Conservation (phyloP, 2,888 invertebrate genomes). For the Drosophila mettleri region DNA sequence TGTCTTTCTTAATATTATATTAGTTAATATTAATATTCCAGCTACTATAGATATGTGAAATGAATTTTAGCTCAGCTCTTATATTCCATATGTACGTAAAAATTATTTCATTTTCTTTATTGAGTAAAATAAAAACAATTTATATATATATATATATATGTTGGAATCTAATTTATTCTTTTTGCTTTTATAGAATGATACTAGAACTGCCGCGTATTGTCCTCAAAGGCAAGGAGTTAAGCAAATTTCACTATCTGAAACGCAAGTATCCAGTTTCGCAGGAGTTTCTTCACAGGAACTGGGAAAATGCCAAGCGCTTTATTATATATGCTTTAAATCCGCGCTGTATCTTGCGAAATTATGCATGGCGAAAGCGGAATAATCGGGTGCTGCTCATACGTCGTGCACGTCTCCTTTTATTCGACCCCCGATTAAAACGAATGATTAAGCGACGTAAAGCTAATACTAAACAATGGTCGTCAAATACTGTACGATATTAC, state of each 20-base stretch:
- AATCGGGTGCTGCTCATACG: constrained; percentile 67
- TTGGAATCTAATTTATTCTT: neutral
- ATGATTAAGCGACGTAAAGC: constrained; percentile 67
- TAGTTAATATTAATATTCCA: too few species aligned
- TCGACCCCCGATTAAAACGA: constrained; percentile 74
- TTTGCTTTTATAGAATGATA: constrained; percentile 49
- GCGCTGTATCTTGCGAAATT: constrained; percentile 72
- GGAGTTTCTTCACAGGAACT: constrained; percentile 72
- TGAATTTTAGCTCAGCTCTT: too few species aligned
- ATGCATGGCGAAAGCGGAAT: constrained; percentile 67
- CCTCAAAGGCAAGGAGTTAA: constrained; percentile 61
- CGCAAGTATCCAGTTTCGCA: constrained; percentile 79
- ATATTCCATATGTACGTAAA: too few species aligned
- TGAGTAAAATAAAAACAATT: too few species aligned
- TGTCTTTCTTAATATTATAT: too few species aligned
- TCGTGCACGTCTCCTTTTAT: constrained; percentile 70
- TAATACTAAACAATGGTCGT: constrained; percentile 79
- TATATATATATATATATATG: too few species aligned
- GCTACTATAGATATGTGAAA: too few species aligned
- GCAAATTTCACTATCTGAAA: constrained; percentile 65
- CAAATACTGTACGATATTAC: constrained; percentile 65
- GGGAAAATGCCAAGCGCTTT: constrained; percentile 74
- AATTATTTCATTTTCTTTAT: neutral
- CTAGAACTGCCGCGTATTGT: constrained; percentile 53
- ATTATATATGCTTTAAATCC: constrained; percentile 75